Base-by-base conservation (phyloP, 2,888 invertebrate genomes). In the Watsonalla cultraria region DNA sequence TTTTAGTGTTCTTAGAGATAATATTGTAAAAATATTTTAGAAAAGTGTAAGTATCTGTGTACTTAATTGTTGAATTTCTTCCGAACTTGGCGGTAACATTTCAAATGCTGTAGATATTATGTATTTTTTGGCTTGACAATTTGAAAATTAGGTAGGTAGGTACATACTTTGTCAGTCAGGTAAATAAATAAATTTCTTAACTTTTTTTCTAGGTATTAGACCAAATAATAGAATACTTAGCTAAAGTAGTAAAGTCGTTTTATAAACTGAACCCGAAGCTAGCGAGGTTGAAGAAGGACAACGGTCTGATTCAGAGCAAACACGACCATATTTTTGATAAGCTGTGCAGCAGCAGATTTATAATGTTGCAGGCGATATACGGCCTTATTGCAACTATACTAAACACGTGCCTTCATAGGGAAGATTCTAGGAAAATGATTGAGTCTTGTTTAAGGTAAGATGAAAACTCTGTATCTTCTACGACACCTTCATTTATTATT, bases 361-460 rank as follows among this genome's bases (percentile, higher is more conserved):
- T 92, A 64, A 82, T 93, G 77, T 80, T 91, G 57, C 93, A 92
- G 72, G 82, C 92, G 48, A 77, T 92, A 51, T 84, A 90, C 54
- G 89, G 87, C 51, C 84, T 93, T n/a, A 89, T 93, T 51, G 77
- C 75, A 33, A 91, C 92, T 39, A 91, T 92, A 64, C 65, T 91
- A 47, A 84, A 86, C 54, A 90, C 90, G 8, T 91, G 90, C 67
- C 73, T 93, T 34, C 92, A 92, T 70, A 85, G 93, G 64, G 92
- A 92, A 71, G 92, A 92, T 64, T 90, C 92, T 0, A 91, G 93
- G 65, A 90, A 90, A 69, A 82, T 93, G 72, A 84, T 93, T 47
- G 90, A 91, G 67, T 86, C 92, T 47, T 91, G 91, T 64, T 84
- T 93, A 62, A 91, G 90, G 93, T 93, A 78, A 82, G 77, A n/a